phyloP scores from a whole-genome alignment of 2,797 vertebrate species.

The Spea hammondii region DNA sequence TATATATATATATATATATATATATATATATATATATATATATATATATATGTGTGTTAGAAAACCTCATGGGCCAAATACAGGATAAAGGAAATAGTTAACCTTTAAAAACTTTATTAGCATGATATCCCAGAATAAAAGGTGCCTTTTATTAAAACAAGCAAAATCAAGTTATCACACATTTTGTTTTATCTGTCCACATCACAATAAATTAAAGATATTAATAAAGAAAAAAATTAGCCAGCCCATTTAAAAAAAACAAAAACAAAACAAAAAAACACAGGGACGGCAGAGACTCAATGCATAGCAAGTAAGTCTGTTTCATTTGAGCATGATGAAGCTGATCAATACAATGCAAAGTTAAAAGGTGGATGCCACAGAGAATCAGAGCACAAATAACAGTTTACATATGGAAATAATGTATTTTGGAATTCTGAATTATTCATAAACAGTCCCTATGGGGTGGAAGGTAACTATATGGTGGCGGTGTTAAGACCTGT shows the following conservation, averaged over 20 bases:
- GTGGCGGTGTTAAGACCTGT: no score
- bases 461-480: no score
- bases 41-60: neutral
- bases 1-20: no score
- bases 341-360: neutral
- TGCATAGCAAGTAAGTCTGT: slow-evolving; percentile 1
- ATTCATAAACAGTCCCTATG: no score
- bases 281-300: slow-evolving; percentile 17
- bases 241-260: slow-evolving; percentile 17
- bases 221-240: slow-evolving; percentile 58
- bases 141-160: slow-evolving; percentile 55
- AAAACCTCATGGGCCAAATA: slow-evolving; percentile 56
- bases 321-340: neutral
- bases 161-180: slow-evolving; percentile 51
- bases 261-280: neutral
- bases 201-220: slow-evolving; percentile 60
- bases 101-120: slow-evolving; percentile 59
- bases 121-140: slow-evolving; percentile 56
- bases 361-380: slow-evolving; percentile 16
- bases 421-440: no score
- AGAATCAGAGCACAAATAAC: slow-evolving; percentile 11
- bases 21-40: neutral
- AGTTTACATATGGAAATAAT: neutral
- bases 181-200: slow-evolving; percentile 58
- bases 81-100: slow-evolving; percentile 55